Evolutionary conservation across 2,888 invertebrate species (phyloP), one percentile per base, ranked within the genome.

Genomic region (Erynnis tages): DNA sequence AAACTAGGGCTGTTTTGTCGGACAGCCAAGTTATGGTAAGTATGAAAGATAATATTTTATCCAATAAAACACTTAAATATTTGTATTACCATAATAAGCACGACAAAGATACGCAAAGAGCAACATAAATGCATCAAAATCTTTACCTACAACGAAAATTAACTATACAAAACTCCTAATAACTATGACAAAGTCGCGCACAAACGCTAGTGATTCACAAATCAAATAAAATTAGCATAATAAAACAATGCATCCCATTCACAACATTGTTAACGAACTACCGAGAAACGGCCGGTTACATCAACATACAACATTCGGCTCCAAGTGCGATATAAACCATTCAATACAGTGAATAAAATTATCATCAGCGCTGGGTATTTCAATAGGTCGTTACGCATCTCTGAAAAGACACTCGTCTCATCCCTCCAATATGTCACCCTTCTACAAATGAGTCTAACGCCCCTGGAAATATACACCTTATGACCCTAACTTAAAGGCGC

Each of bases 381-480:
- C 71, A 82, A 83, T 82, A 71, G 78, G 71, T 83, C 80, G 78
- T 83, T 82, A 76, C 63, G 58, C 45, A 10, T 21, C 27, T 19
- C n/a, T 21, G 45, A 37, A 64, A 63, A 59, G 66, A 57, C 62
- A 54, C 61, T 60, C 60, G 62, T 62, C 61, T 61, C 63, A 60
- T 63, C 65, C 52, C 53, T 41, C 44, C 53, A 53, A 57, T 57
- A 52, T n/a, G n/a, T 43, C 46, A 54, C 49, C 37, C 46, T 45
- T 45, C 25, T 13, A 44, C 30, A 44, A 11, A 13, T 44, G 21
- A 32, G 7, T 44, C n/a, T 34, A 45, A 34, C 23, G 6, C 10
- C 2, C 32, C 30, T 23, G 2, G 32, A 21, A 45, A 34, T 10
- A 4, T 34, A 23, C 23, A 34, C 45, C 34, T 45, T 45, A 45